Evolutionary conservation across 2,797 vertebrate genomes (phyloP).

Genomic region (Echeneis naucrates): DNA sequence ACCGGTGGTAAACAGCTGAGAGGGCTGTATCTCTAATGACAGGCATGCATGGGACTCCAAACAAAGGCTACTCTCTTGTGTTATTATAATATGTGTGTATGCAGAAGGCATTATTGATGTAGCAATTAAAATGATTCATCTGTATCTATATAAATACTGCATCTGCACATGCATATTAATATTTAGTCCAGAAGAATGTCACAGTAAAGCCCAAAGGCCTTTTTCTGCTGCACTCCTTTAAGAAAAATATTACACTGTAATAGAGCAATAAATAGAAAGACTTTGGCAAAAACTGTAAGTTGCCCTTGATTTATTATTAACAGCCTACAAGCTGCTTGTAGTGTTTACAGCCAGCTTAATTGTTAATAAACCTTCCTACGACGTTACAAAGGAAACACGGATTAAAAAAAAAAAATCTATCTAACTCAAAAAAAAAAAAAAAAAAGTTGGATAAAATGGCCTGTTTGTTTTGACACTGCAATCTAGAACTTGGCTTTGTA

Average conservation of each 20-base stretch:
- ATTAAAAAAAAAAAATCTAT: background rate
- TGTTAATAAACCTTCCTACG: conserved; percentile 5
- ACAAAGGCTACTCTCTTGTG: background rate
- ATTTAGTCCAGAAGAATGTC: background rate
- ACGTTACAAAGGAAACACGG: conserved; percentile 3
- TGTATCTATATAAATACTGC: background rate
- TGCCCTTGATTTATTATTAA: conserved; percentile 6
- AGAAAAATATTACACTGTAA: conserved; percentile 18
- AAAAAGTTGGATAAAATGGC: background rate
- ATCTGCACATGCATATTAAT: background rate
- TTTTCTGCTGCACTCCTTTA: background rate
- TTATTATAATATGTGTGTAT: background rate
- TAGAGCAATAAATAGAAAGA: conserved; percentile 16
- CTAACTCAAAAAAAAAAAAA: background rate
- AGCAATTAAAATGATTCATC: background rate
- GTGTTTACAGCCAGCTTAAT: background rate
- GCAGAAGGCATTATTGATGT: no score
- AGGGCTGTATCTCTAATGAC: conserved; percentile 2
- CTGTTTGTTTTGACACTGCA: background rate
- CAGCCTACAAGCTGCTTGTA: background rate
- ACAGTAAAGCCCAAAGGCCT: background rate
- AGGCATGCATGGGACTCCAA: background rate
- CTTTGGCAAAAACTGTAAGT: conserved; percentile 2
- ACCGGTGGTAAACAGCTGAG: background rate
- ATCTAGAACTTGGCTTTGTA: conserved; percentile 7